Base-by-base conservation (phyloP, 1,140 invertebrate species). In the Euura lappo region DNA sequence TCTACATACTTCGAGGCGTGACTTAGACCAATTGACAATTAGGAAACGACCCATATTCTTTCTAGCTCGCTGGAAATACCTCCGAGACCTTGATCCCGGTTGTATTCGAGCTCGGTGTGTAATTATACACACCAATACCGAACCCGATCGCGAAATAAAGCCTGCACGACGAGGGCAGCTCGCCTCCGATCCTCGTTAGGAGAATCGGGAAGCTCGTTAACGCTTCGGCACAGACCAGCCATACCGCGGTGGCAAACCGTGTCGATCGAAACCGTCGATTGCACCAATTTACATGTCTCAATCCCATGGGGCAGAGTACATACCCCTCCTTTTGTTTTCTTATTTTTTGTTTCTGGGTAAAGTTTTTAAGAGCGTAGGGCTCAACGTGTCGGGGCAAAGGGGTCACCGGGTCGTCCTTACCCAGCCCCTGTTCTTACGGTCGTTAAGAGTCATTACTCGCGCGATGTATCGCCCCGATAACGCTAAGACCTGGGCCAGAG, bases 201-300 rank as follows among this genome's bases (percentile, higher is more conserved):
- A 47, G 45, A 70, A 79, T 81, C 79, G 80, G 80, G 77, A 79
- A 80, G 79, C 86, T 87, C 86, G 86, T 88, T 88, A 88, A 83
- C 80, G 82, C 77, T 77, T 82, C 77, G 71, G 71, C 65, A 71
- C 71, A 68, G 75, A 74, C 75, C 75, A 78, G 77, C 75, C 51
- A 60, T 8, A 72, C 73, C 71, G 78, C 65, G 68, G 73, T 51
- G 68, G 66, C 67, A 76, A 28, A 69, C 75, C 76, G 79, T 76
- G 77, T 76, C 80, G 81, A 86, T 86, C 81, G 83, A 75, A 80
- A 76, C 75, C 76, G 76, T 76, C 79, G 83, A 86, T 86, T 84
- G 83, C 78, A 83, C 83, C 83, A 85, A 85, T 86, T 87, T 87
- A 87, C 85, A 86, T 84, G 85, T 86, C 83, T 85, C 84, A 87